Evolutionary conservation across 2,888 invertebrate genomes (phyloP), one percentile per base, ranked within the genome.

Genomic region (Dioctria linearis): DNA sequence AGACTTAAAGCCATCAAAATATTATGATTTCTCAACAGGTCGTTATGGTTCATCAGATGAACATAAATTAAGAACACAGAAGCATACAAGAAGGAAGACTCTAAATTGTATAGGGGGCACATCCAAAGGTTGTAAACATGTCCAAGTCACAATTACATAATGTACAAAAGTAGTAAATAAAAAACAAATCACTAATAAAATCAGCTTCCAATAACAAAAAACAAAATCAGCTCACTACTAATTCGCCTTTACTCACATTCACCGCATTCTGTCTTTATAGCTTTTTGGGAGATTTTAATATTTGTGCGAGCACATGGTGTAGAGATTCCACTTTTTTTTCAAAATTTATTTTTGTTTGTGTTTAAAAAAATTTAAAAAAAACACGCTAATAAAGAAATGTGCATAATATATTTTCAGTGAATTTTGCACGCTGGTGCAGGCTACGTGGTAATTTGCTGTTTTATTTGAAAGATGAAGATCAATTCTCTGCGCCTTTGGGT

Each of bases 361-460:
- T 13, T 67, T 46, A 66, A 37, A 25, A 61, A 82, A 80, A 61
- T 61, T 49, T 25, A 71, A 42, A 61, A n/a, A 46, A 46, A 39
- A 59, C 5, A 59, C 43, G 6, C 39, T 71, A 78, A 73, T 54
- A 5, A 5, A 54, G 3, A 25, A 25, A 25, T 25, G 25, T 25
- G 4, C 9, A 54, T 73, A 40, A 39, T 65, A 49, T 25, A 46
- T 42, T 90, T 90, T 73, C 90, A 95, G 95, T 94, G 84, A 94
- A 92, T 87, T 90, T 93, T 85, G 95, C 95, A 88, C 91, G 95
- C 86, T 97, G 97, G 95, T 98, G 97, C 89, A 93, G 97, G 83
- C 91, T 98, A 57, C 92, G 96, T 85, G 98, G 98, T 81, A 98
- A 98, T 90, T 91, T 98, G 13, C 90, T 98, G 81, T 98, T 98